These are phyloP conservation scores for Galeopterus variegatus DNA, from an alignment of 2,113 vertebrate genomes.

Conservation along the genomic window DNA sequence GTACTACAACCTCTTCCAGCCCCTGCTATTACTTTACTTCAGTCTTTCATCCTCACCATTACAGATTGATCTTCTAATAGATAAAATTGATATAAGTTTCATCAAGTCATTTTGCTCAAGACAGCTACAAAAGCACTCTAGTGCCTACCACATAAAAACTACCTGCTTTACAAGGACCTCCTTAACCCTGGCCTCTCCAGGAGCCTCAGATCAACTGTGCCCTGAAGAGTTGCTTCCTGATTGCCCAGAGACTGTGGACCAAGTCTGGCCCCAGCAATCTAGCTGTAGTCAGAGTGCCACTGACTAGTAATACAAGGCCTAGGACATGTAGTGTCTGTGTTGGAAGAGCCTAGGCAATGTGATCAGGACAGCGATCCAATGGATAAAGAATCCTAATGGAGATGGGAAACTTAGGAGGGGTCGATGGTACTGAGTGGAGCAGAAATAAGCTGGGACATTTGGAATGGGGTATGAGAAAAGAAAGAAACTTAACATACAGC, in stretches of 20 bases:
- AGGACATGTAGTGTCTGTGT: background rate
- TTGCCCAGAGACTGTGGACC: background rate
- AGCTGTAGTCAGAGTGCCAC: background rate
- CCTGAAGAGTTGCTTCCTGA: background rate
- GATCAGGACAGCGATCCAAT: background rate
- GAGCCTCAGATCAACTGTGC: background rate
- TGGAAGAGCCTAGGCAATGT: background rate
- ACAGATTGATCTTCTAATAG: background rate
- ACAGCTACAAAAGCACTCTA: background rate
- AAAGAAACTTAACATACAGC: background rate
- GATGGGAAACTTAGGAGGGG: background rate
- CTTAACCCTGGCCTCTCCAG: background rate
- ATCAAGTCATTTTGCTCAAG: background rate
- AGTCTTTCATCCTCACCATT: background rate
- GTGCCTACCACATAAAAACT: background rate
- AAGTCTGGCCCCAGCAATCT: background rate
- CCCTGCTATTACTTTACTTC: background rate
- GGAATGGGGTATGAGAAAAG: background rate
- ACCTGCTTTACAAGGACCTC: background rate
- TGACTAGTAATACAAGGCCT: too few relatives aligned
- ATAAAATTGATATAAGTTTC: background rate
- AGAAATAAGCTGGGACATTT: background rate
- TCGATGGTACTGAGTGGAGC: background rate
- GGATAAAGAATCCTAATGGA: background rate
- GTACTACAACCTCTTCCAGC: background rate